phyloP scores from a whole-genome alignment of 1,140 invertebrate genomes.

The Coenobita brevimanus region DNA sequence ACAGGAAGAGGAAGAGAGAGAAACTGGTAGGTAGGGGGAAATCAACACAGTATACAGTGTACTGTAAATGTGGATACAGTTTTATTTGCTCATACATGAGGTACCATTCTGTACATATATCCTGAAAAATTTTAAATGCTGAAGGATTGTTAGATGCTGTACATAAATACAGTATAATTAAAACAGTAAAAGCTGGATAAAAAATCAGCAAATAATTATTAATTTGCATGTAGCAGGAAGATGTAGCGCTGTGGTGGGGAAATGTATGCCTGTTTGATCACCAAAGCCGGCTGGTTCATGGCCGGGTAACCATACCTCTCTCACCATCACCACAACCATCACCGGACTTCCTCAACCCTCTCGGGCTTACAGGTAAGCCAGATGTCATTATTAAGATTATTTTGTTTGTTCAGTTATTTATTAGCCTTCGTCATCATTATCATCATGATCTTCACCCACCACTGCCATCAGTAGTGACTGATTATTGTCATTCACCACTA shows the following conservation, averaged over 20 bases:
- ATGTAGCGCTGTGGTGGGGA: slow-evolving; percentile 77
- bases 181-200: no score
- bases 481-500: no score
- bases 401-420: not conserved
- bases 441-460: no score
- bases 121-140: no score
- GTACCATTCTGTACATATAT: no score
- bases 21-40: slow-evolving; percentile 9
- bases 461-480: no score
- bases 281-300: slow-evolving; percentile 75
- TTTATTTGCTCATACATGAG: no score
- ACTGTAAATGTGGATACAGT: no score
- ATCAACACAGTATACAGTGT: no score
- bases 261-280: slow-evolving; percentile 80
- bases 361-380: slow-evolving; percentile 72
- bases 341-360: slow-evolving; percentile 76
- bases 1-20: not conserved
- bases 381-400: not conserved
- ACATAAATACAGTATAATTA: no score
- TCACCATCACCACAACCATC: slow-evolving; percentile 77
- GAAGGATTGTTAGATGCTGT: no score
- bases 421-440: not conserved
- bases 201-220: slow-evolving; percentile 1
- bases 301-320: slow-evolving; percentile 76
- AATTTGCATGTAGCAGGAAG: slow-evolving; percentile 72